These are phyloP conservation scores for Bradysia coprophila DNA, from an alignment of 1,140 invertebrate species.

Conservation along the genomic window DNA sequence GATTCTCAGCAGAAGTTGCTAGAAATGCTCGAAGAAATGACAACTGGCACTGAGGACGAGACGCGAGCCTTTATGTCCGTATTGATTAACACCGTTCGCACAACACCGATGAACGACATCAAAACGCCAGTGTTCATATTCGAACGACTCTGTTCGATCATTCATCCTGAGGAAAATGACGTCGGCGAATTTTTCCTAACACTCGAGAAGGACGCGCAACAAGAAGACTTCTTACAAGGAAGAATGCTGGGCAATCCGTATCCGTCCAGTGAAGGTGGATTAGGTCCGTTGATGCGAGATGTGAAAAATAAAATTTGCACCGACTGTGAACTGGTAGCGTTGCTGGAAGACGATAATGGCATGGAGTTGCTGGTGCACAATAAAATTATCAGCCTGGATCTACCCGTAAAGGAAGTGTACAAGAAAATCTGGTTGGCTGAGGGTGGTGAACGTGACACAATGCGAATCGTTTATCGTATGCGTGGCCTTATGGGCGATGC, in stretches of 20 bases:
- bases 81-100: constrained; percentile 89
- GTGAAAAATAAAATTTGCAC: constrained; percentile 97
- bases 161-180: constrained; percentile 94
- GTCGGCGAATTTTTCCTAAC: constrained; percentile 91
- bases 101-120: constrained; percentile 81
- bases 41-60: constrained; percentile 89
- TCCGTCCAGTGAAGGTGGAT: constrained; percentile 76
- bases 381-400: constrained; percentile 92
- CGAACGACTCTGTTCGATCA: constrained; percentile 91
- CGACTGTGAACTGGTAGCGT: constrained; percentile 90
- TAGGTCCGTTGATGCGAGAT: constrained; percentile 93
- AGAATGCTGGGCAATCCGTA: constrained; percentile 97
- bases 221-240: constrained; percentile 94
- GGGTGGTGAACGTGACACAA: constrained; percentile 73
- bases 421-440: constrained; percentile 76
- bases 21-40: constrained; percentile 90
- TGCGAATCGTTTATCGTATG: constrained; percentile 99
- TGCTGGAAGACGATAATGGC: constrained; percentile 94
- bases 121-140: constrained; percentile 95
- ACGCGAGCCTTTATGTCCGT: constrained; percentile 95
- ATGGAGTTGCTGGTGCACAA: constrained; percentile 98
- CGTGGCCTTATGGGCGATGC: constrained; percentile 90
- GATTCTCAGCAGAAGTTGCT: constrained; percentile 92
- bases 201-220: constrained; percentile 94
- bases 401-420: constrained; percentile 87